These are phyloP conservation scores for Drosophila peninsularis DNA, from an alignment of 2,888 invertebrate species.

Conservation along the genomic window DNA sequence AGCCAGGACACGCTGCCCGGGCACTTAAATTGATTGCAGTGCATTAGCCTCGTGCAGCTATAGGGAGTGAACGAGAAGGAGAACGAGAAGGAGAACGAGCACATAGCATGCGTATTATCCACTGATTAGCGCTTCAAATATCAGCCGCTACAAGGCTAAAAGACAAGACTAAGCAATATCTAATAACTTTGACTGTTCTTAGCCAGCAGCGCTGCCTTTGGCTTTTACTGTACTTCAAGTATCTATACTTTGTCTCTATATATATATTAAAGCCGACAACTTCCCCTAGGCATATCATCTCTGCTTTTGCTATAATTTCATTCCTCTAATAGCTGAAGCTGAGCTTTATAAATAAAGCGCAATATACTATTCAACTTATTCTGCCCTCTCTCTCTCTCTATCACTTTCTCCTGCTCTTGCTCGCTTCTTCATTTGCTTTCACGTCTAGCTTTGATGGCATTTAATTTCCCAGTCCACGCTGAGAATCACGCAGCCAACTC, in stretches of 20 bases:
- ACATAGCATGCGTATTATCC: constrained; percentile 12
- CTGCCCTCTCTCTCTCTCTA: neutral
- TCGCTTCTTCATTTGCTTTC: neutral
- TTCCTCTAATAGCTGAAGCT: neutral
- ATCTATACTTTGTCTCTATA: neutral
- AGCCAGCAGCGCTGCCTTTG: too few relatives aligned
- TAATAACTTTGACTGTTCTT: neutral
- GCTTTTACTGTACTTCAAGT: too few relatives aligned
- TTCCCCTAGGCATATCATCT: neutral
- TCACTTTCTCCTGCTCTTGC: neutral
- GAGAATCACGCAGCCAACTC: constrained; percentile 54
- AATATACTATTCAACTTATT: too few relatives aligned
- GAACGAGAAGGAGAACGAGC: neutral
- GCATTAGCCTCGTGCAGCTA: constrained; percentile 19
- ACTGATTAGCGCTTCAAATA: constrained; percentile 14
- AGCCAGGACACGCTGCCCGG: constrained; percentile 9
- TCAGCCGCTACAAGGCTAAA: neutral
- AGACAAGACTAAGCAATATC: neutral
- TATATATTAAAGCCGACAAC: neutral
- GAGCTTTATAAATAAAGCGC: neutral
- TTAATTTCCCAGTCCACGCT: constrained; percentile 36
- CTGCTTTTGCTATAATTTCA: neutral
- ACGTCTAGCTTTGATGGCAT: constrained; percentile 29
- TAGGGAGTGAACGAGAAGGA: neutral
- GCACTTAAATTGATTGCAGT: constrained; percentile 51